phyloP scores from a whole-genome alignment of 2,888 invertebrate genomes.

The Drosophila nigricruria region DNA sequence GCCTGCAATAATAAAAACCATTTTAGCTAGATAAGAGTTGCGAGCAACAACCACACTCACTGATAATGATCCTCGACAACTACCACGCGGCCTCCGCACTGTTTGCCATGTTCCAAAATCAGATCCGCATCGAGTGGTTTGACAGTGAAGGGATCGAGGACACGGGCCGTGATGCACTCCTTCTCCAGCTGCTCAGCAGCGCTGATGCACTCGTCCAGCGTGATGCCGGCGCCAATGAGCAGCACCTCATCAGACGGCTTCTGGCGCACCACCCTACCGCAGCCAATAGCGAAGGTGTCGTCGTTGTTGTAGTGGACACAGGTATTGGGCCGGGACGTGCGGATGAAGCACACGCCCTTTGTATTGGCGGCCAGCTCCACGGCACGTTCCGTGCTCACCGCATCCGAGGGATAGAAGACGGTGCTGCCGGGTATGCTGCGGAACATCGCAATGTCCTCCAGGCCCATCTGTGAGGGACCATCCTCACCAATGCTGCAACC shows the following conservation, averaged over 20 bases:
- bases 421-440: constrained; percentile 93
- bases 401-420: constrained; percentile 94
- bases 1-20: constrained; percentile 55
- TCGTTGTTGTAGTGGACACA: constrained; percentile 94
- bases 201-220: constrained; percentile 94
- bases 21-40: not conserved
- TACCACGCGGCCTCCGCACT: constrained; percentile 92
- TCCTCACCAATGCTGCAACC: constrained; percentile 99
- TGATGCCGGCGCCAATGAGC: constrained; percentile 97
- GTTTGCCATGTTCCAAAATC: constrained; percentile 91
- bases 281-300: constrained; percentile 92
- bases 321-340: constrained; percentile 97
- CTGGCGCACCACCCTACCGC: constrained; percentile 92
- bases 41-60: constrained; percentile 87
- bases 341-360: constrained; percentile 96
- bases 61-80: constrained; percentile 99
- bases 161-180: constrained; percentile 90
- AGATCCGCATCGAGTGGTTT: constrained; percentile 96
- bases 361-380: constrained; percentile 98
- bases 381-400: constrained; percentile 96
- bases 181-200: constrained; percentile 92
- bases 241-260: constrained; percentile 92
- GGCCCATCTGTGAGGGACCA: constrained; percentile 99
- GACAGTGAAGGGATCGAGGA: constrained; percentile 97
- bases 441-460: constrained; percentile 99